phyloP scores from a whole-genome alignment of 2,888 invertebrate genomes.

The Ectemnius continuus region DNA sequence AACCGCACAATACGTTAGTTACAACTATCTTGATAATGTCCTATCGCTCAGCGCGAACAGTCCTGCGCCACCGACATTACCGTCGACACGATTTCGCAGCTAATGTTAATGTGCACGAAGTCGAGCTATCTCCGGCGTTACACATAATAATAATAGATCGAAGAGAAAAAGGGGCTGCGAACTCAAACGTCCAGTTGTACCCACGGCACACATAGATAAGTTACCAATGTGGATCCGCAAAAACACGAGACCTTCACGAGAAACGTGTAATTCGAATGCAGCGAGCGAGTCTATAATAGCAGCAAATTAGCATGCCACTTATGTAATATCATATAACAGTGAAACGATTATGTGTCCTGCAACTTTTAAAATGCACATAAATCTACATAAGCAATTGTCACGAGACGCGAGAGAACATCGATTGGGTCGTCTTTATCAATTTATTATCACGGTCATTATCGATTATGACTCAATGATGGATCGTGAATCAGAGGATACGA shows the following conservation, averaged over 20 bases:
- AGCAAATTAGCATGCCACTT: slow-evolving; percentile 36
- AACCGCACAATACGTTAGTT: too few relatives aligned
- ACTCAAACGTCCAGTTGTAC: neutral
- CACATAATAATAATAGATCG: too few relatives aligned
- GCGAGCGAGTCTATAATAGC: slow-evolving; percentile 13
- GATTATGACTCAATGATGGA: too few relatives aligned
- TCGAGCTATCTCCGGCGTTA: too few relatives aligned
- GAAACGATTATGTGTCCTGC: slow-evolving; percentile 12
- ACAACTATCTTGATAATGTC: too few relatives aligned
- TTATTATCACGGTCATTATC: too few relatives aligned
- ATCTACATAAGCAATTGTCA: slow-evolving; percentile 16
- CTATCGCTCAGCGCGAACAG: too few relatives aligned
- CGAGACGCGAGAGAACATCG: too few relatives aligned
- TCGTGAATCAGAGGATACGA: neutral
- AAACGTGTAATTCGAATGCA: slow-evolving; percentile 11
- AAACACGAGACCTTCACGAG: slow-evolving; percentile 3
- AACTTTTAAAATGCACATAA: slow-evolving; percentile 14
- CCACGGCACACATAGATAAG: slow-evolving; percentile 7
- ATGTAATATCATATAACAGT: slow-evolving; percentile 23
- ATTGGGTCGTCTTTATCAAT: too few relatives aligned
- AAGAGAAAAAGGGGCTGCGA: neutral
- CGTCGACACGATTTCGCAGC: neutral
- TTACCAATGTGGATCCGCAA: slow-evolving; percentile 13
- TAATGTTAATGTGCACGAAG: too few relatives aligned
- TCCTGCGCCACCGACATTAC: too few relatives aligned